phyloP scores from a whole-genome alignment of 1,140 invertebrate genomes.

The Oppia nitens region DNA sequence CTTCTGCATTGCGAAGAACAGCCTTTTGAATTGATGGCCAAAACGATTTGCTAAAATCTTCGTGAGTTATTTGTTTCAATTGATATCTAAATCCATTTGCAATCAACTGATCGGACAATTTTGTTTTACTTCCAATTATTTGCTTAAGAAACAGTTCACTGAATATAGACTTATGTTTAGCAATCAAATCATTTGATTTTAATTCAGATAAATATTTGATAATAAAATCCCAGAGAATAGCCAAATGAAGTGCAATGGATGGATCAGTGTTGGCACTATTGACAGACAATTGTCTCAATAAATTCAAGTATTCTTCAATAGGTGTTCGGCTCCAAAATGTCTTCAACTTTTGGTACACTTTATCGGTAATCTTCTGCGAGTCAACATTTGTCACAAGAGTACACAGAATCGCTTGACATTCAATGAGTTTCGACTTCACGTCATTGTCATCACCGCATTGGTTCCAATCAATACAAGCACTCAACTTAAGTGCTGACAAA shows the following conservation, averaged over 20 bases:
- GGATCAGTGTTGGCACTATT: not conserved
- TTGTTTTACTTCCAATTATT: constrained; percentile 4
- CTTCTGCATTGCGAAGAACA: constrained; percentile 83
- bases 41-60: constrained; percentile 55
- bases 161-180: not conserved
- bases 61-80: constrained; percentile 42
- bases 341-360: not conserved
- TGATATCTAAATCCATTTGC: not conserved
- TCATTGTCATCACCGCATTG: not conserved
- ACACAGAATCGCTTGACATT: not conserved
- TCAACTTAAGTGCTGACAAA: not conserved
- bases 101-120: not conserved
- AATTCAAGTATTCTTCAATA: not conserved
- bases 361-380: not conserved
- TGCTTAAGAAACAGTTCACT: constrained; percentile 6
- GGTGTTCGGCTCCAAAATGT: not conserved
- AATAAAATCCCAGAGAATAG: not conserved
- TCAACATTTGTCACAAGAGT: not conserved
- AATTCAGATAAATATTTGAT: not conserved
- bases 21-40: constrained; percentile 73
- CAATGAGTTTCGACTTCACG: not conserved
- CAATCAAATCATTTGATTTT: not conserved
- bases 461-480: not conserved
- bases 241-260: not conserved
- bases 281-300: not conserved